Evolutionary conservation across 2,888 invertebrate species (phyloP).

Genomic region (Amblyjoppa fuscipennis): DNA sequence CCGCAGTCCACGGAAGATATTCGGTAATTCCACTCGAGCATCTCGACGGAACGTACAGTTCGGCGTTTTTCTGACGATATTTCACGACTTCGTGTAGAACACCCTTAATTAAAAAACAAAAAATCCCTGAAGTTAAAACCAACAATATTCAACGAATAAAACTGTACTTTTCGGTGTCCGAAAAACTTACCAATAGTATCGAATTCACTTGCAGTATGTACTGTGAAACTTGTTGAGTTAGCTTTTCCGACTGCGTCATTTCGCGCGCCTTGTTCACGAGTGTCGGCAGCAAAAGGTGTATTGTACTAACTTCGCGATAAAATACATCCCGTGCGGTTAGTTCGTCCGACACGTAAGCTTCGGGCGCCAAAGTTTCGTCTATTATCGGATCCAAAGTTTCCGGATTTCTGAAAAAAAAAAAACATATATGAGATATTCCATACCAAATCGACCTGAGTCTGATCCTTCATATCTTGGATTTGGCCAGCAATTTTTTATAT

Average conservation of each 20-base stretch:
- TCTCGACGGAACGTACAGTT: slow-evolving; percentile 85
- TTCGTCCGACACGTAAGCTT: slow-evolving; percentile 79
- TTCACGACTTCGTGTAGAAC: slow-evolving; percentile 89
- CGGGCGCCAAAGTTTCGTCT: slow-evolving; percentile 77
- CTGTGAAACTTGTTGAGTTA: slow-evolving; percentile 87
- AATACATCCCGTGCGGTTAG: slow-evolving; percentile 92
- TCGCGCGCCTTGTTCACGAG: slow-evolving; percentile 88
- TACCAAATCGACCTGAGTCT: no score
- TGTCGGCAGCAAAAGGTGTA: slow-evolving; percentile 89
- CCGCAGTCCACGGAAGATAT: slow-evolving; percentile 92
- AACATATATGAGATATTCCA: no score
- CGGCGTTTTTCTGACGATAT: slow-evolving; percentile 88
- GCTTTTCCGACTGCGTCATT: slow-evolving; percentile 87
- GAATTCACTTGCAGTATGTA: slow-evolving; percentile 82
- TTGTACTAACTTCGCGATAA: slow-evolving; percentile 89
- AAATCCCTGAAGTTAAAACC: slow-evolving; percentile 19
- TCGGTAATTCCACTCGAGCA: slow-evolving; percentile 85
- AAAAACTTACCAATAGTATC: slow-evolving; percentile 79
- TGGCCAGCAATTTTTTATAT: no score
- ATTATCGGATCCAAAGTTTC: slow-evolving; percentile 80
- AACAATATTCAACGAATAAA: not conserved
- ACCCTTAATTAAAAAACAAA: slow-evolving; percentile 82
- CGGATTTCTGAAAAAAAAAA: slow-evolving; percentile 73
- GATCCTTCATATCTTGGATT: no score
- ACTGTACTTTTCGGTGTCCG: not conserved